phyloP scores from a whole-genome alignment of 2,113 vertebrate species.

The Orthonyx spaldingii region DNA sequence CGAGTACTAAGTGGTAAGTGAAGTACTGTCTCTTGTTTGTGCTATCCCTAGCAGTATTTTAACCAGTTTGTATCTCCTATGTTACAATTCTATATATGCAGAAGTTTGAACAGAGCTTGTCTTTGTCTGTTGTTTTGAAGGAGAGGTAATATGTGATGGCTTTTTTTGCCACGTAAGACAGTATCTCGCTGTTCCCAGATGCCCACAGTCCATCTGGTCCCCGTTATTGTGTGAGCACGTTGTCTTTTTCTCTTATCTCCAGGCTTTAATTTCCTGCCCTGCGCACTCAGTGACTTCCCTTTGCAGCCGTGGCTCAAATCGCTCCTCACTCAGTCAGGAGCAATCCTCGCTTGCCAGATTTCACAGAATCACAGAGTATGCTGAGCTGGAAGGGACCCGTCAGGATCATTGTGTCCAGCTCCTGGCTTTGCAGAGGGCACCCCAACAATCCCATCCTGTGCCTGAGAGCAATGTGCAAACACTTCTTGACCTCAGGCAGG shows the following conservation, averaged over 20 bases:
- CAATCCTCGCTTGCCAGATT: neutral
- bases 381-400: neutral
- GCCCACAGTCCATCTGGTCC: neutral
- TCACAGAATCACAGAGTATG: neutral
- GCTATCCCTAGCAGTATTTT: slow-evolving; percentile 72
- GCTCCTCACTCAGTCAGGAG: neutral
- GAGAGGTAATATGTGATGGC: slow-evolving; percentile 22
- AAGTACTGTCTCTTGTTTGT: slow-evolving; percentile 69
- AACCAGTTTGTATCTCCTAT: slow-evolving; percentile 64
- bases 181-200: neutral
- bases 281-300: neutral
- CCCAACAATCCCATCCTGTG: neutral
- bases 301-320: neutral
- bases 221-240: neutral
- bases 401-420: neutral
- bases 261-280: neutral
- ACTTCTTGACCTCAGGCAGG: neutral
- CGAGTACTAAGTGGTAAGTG: slow-evolving; percentile 69
- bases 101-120: slow-evolving; percentile 59
- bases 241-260: neutral
- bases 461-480: neutral
- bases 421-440: neutral
- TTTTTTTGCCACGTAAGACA: neutral
- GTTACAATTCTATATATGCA: slow-evolving; percentile 55
- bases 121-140: slow-evolving; percentile 59